Evolutionary conservation across 2,113 vertebrate genomes (phyloP).

Genomic region (human): DNA sequence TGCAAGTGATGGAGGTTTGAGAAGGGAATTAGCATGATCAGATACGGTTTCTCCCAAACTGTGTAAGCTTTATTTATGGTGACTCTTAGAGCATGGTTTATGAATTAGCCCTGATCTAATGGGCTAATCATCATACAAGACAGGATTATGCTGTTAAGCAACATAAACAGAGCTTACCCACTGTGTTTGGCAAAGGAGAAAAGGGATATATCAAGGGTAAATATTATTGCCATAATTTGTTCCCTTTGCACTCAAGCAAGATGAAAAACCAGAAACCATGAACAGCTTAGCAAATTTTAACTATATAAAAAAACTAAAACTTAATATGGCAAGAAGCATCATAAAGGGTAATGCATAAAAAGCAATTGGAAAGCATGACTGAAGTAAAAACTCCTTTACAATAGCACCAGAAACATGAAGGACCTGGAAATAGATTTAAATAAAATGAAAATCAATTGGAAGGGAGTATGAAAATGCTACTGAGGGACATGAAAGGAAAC

Average conservation of each 20-base stretch:
- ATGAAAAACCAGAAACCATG: not conserved
- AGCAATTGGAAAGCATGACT: not conserved
- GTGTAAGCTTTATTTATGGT: not conserved
- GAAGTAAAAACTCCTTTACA: not conserved
- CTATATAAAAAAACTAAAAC: not conserved
- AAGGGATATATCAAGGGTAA: not conserved
- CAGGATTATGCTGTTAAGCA: conserved; percentile 7
- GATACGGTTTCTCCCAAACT: not conserved
- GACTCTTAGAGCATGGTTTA: not conserved
- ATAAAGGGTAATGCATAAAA: not conserved
- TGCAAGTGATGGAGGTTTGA: not conserved
- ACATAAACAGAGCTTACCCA: not conserved
- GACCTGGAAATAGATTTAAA: not conserved
- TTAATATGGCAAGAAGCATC: not conserved
- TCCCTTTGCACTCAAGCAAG: not conserved
- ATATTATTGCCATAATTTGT: not conserved
- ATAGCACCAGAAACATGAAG: not conserved
- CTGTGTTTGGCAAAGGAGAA: not conserved
- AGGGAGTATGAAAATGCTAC: not conserved
- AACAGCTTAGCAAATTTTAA: not conserved
- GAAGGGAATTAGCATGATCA: not conserved
- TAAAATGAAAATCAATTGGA: not conserved
- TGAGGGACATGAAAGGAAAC: not conserved
- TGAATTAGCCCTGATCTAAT: not conserved
- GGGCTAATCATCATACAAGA: not conserved